Base-by-base conservation (phyloP, 2,113 vertebrate species). In the Puntigrus tetrazona region DNA sequence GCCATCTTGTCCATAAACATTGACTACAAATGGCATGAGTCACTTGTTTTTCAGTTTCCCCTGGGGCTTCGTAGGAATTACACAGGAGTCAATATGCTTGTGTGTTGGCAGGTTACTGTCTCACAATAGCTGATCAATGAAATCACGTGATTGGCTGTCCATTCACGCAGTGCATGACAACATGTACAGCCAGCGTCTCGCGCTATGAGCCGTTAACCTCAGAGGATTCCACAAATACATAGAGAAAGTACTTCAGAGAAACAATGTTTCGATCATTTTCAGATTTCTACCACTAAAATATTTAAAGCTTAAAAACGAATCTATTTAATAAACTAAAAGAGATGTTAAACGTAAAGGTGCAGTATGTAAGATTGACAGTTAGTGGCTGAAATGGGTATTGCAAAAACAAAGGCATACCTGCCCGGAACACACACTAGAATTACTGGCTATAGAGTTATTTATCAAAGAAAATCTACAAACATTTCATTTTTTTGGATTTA, bases 21-120 rank as follows among this genome's bases (percentile, higher is more conserved):
- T 52, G 81, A 86, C 77, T 70, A 65, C 38, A 29, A 84, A 50
- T 59, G 59, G 55, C 78, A 78, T 78, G 83, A 84, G 75, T 84
- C 83, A 78, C 83, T 78, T 47, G 83, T 78, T 84, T 83, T 69
- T 43, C 72, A 57, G 59, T 52, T 83, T 70, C 87, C 84, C 81
- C 29, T 3, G 29, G 78, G 86, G 67, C 63, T 83, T 69, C 31
- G 29, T 65, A 81, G 83, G 78, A 81, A 50, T 75, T 27, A 25
- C 29, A 38, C 55, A 47, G 47, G 47, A 83, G 5, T 86, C 70
- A 59, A 86, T 84, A 73, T 27, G 25, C 29, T 29, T 20, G 22
- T 77, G 75, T 81, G 57, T 83, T 73, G 20, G 78, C 61, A 84
- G 50, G 70, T 81, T 67, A 86, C 55, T 31, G 47, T 14, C 16